Evolutionary conservation across 2,113 vertebrate species (phyloP).

Genomic region (Pteruthius melanotis): DNA sequence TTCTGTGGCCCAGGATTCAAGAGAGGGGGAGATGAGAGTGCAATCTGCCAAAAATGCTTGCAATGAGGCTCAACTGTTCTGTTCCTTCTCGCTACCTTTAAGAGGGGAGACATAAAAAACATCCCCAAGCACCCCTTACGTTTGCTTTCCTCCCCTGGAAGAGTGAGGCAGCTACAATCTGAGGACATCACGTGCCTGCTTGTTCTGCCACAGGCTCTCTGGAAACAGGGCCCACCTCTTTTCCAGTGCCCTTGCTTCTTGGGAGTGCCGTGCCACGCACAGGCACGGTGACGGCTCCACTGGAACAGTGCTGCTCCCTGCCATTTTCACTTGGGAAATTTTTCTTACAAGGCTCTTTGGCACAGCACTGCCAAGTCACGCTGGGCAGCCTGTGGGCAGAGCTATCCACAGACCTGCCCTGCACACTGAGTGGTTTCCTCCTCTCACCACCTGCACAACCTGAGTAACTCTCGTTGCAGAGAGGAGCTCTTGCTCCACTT

Average conservation of each 20-base stretch:
- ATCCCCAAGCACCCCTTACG: not conserved
- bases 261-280: not conserved
- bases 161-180: not conserved
- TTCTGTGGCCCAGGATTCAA: not conserved
- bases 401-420: not conserved
- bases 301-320: not conserved
- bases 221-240: not conserved
- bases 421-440: not conserved
- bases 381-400: not conserved
- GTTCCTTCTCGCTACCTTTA: not conserved
- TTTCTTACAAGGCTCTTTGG: not conserved
- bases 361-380: accelerated
- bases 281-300: not conserved
- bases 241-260: not conserved
- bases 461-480: accelerated
- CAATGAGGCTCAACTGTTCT: not conserved
- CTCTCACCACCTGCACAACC: not conserved
- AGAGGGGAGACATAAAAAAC: not conserved
- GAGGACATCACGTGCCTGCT: not conserved
- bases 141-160: not conserved
- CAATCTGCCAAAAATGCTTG: not conserved
- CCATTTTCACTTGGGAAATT: not conserved
- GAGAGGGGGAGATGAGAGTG: not conserved
- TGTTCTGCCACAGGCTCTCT: not conserved
- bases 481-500: not conserved